phyloP scores from a whole-genome alignment of 2,113 vertebrate genomes.

The Muscicapa adusta region DNA sequence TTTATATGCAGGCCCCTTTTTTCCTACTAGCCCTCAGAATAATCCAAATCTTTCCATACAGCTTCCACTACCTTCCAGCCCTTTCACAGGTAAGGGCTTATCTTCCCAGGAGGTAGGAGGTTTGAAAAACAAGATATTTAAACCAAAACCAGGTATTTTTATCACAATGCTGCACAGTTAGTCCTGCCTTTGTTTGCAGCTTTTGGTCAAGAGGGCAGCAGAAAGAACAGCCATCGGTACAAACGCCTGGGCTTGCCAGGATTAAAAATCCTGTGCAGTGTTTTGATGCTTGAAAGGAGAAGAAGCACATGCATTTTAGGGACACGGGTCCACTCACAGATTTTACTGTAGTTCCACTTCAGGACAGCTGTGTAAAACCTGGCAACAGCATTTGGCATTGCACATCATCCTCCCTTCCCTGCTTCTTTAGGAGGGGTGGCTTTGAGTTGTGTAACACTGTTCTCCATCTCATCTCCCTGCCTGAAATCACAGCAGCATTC shows the following conservation, averaged over 20 bases:
- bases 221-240: rapidly evolving
- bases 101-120: neutral
- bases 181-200: neutral
- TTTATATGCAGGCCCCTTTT: neutral
- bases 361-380: neutral
- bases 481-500: neutral
- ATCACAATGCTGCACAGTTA: neutral
- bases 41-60: neutral
- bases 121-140: neutral
- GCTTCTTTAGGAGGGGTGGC: neutral
- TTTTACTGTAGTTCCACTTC: neutral
- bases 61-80: neutral
- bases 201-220: neutral
- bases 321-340: neutral
- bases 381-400: neutral
- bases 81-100: neutral
- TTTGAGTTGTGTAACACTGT: neutral
- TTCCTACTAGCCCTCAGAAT: neutral
- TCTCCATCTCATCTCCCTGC: neutral
- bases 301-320: neutral
- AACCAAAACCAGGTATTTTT: neutral
- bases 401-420: neutral
- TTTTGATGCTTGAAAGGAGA: neutral
- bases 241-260: neutral
- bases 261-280: neutral